phyloP scores from a whole-genome alignment of 2,797 vertebrate genomes.

The Siniperca scherzeri region DNA sequence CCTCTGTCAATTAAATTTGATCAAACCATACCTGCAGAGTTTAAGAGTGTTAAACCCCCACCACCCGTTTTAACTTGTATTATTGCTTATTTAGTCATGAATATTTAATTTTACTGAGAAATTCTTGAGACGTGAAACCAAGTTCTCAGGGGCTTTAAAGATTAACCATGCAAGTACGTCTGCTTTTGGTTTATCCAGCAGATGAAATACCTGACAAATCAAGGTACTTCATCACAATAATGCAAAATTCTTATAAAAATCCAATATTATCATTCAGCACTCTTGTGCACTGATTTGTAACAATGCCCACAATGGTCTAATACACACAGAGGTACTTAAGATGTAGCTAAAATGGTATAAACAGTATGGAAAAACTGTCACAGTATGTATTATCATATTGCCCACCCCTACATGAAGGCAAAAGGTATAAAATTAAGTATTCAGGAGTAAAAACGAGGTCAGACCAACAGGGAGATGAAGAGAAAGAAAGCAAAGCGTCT shows the following conservation, averaged over 20 bases:
- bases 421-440: conserved; percentile 29
- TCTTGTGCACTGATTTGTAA: too few species aligned
- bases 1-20: not conserved
- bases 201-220: conserved; percentile 10
- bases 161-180: not conserved
- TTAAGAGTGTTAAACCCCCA: not conserved
- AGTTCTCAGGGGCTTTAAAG: conserved; percentile 9
- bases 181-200: not conserved
- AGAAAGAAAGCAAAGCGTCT: conserved; percentile 35
- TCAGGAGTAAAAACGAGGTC: conserved; percentile 27
- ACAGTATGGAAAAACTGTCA: not conserved
- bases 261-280: not conserved
- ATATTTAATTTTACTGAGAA: not conserved
- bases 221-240: not conserved
- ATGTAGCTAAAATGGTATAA: not conserved
- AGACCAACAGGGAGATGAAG: conserved; percentile 27
- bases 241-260: not conserved
- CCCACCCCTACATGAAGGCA: not conserved
- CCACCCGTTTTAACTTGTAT: not conserved
- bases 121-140: not conserved
- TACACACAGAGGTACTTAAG: not conserved
- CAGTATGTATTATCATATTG: not conserved
- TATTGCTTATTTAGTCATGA: not conserved
- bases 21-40: not conserved
- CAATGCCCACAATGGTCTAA: not conserved